Evolutionary conservation across 2,113 vertebrate species (phyloP).

Genomic region (Formicarius rufipectus): DNA sequence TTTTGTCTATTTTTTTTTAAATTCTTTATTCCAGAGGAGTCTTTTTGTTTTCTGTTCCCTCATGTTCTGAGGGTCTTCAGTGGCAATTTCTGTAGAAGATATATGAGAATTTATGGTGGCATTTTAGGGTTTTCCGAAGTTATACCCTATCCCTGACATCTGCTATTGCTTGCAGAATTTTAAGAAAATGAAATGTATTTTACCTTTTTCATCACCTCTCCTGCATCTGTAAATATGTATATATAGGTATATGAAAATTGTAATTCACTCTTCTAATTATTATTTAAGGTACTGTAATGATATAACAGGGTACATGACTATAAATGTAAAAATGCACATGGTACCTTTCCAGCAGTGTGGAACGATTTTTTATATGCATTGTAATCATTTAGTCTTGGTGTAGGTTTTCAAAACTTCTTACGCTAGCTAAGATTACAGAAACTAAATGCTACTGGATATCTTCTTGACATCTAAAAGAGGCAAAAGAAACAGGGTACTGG

Average conservation of each 20-base stretch:
- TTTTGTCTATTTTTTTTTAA: neutral
- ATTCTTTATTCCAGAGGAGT: neutral
- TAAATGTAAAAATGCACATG: neutral
- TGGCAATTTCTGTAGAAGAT: neutral
- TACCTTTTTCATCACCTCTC: neutral
- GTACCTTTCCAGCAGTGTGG: neutral
- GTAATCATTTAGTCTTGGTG: rapidly evolving
- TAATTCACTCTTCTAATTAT: neutral
- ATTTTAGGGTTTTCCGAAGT: neutral
- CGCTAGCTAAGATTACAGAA: neutral
- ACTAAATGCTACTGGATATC: neutral
- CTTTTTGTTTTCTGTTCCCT: neutral
- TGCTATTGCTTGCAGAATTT: neutral
- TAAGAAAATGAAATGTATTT: neutral
- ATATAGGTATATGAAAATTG: neutral
- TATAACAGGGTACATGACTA: neutral
- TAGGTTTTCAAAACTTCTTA: neutral
- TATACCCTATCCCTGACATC: neutral
- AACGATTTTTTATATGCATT: neutral
- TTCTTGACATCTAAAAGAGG: neutral
- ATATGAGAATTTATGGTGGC: neutral
- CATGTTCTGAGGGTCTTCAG: neutral
- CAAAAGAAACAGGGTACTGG: neutral
- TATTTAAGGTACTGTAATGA: neutral
- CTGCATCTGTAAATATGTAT: neutral